Evolutionary conservation across 2,888 invertebrate species (phyloP).

Genomic region (Andrena praecox): DNA sequence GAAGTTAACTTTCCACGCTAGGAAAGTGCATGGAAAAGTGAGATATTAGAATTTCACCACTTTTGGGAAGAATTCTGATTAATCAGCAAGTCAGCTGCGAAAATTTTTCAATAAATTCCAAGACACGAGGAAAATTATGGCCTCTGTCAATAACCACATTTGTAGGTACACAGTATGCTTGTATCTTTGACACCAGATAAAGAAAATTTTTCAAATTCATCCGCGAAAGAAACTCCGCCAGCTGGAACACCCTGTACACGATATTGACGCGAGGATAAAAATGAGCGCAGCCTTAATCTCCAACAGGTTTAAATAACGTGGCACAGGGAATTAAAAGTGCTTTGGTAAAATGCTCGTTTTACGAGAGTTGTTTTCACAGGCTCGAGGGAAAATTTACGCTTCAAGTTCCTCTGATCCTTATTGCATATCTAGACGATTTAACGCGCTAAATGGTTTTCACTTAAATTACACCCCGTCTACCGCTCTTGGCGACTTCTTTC

Average conservation of each 20-base stretch:
- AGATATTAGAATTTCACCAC: no score
- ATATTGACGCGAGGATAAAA: slow-evolving; percentile 8
- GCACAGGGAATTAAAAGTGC: slow-evolving; percentile 32
- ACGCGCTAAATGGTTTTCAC: slow-evolving; percentile 51
- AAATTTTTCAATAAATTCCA: not conserved
- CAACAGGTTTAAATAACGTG: slow-evolving; percentile 38
- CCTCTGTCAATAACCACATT: not conserved
- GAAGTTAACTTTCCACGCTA: no score
- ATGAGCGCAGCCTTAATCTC: slow-evolving; percentile 18
- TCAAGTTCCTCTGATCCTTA: slow-evolving; percentile 46
- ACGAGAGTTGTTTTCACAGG: slow-evolving; percentile 53
- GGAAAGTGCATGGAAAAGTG: no score
- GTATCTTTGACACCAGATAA: no score
- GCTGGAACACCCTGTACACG: not conserved
- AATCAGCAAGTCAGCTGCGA: no score
- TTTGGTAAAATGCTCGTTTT: slow-evolving; percentile 52
- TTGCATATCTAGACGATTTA: slow-evolving; percentile 50
- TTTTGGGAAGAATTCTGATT: no score
- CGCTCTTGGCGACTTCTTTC: slow-evolving; percentile 12
- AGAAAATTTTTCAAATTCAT: not conserved
- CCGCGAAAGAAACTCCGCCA: not conserved
- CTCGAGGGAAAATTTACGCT: slow-evolving; percentile 48
- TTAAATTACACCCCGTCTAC: slow-evolving; percentile 51
- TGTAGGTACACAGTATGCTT: no score
- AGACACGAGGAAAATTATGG: not conserved